phyloP scores from a whole-genome alignment of 2,113 vertebrate species.

The Stigmatopora nigra region DNA sequence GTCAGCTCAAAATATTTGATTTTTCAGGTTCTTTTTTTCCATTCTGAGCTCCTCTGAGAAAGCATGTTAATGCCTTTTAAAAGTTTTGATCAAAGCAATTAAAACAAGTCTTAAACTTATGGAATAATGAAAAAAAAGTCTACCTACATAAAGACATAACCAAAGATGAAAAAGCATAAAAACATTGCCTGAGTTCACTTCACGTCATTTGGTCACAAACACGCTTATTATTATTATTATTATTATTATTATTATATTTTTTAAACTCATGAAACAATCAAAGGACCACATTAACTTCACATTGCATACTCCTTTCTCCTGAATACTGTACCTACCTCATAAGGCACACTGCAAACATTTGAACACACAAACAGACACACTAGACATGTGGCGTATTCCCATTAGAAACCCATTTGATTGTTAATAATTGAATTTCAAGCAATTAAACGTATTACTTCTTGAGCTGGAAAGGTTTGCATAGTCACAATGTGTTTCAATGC shows the following conservation, averaged over 20 bases:
- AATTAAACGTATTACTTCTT: conserved; percentile 17
- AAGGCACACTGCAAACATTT: conserved; percentile 51
- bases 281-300: conserved; percentile 7
- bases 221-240: background rate
- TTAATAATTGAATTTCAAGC: conserved; percentile 21
- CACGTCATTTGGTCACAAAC: conserved; percentile 17
- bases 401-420: conserved; percentile 11
- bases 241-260: background rate
- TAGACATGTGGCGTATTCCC: conserved; percentile 1
- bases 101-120: background rate
- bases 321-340: conserved; percentile 32
- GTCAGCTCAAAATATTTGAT: conserved; percentile 52
- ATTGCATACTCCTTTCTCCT: conserved; percentile 20
- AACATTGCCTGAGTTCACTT: conserved; percentile 15
- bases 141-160: conserved; percentile 20
- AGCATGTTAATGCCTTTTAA: background rate
- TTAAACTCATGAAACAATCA: conserved; percentile 1
- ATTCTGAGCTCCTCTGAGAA: conserved; percentile 44
- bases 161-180: conserved; percentile 1
- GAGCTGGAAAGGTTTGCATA: conserved; percentile 55
- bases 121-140: conserved; percentile 23
- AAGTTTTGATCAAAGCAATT: background rate
- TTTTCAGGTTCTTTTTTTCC: conserved; percentile 20
- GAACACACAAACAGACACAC: background rate
- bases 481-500: conserved; percentile 35